These are phyloP conservation scores for Hydrocynus forskahlii DNA, from an alignment of 2,797 vertebrate genomes.

Conservation along the genomic window DNA sequence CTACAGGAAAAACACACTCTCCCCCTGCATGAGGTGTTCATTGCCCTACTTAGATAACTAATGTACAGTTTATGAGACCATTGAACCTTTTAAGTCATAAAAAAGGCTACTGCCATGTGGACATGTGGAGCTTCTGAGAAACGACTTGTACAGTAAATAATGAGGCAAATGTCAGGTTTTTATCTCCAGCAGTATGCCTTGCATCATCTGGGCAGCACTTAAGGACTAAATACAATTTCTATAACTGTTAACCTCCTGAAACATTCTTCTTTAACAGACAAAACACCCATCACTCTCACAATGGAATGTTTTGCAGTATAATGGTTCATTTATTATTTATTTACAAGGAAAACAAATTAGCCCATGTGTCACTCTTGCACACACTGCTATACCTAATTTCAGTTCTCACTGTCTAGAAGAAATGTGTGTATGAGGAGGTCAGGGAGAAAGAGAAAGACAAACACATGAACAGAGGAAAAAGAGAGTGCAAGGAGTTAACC, in stretches of 20 bases:
- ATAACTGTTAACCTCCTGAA: too few species aligned
- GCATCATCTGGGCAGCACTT: neutral
- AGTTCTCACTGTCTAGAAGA: neutral
- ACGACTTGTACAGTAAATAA: conserved; percentile 9
- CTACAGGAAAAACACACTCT: neutral
- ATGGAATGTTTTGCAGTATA: too few species aligned
- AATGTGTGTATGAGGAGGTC: neutral
- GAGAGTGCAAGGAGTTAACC: conserved; percentile 22
- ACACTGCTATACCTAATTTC: too few species aligned
- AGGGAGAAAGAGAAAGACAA: neutral
- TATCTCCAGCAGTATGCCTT: conserved; percentile 2
- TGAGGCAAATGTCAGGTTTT: neutral
- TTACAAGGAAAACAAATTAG: too few species aligned
- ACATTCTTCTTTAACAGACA: neutral
- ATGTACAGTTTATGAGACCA: neutral
- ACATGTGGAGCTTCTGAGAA: neutral
- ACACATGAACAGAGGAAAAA: neutral
- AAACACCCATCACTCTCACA: neutral
- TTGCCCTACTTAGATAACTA: conserved; percentile 17
- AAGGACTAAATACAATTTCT: neutral
- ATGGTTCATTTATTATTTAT: too few species aligned
- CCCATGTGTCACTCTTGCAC: too few species aligned
- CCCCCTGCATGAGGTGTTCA: neutral
- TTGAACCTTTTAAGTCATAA: conserved; percentile 6
- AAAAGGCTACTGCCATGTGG: neutral